Percentiles rank a stretch among this genome's conserved stretches.
Conservation (phyloP, 2,113 vertebrate species). For the Micromys minutus region DNA sequence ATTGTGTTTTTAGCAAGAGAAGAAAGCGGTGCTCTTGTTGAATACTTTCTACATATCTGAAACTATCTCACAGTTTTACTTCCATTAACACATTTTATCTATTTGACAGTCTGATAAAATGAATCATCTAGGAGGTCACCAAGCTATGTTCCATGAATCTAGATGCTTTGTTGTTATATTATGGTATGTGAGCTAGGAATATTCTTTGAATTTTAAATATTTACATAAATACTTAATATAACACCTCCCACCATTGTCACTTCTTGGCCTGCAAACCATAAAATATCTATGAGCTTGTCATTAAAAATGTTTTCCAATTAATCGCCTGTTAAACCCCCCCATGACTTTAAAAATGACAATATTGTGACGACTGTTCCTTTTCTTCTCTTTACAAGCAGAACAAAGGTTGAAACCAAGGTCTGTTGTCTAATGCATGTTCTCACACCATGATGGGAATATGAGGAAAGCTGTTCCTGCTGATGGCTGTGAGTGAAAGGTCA, state of each 20-base stretch:
- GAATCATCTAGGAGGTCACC: neutral
- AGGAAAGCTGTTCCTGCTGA: neutral
- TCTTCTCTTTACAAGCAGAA: neutral
- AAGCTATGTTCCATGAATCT: neutral
- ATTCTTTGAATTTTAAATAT: neutral
- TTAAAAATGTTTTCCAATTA: neutral
- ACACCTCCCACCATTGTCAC: neutral
- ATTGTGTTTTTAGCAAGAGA: neutral
- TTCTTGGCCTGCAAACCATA: neutral
- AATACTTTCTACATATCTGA: neutral
- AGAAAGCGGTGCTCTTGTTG: neutral
- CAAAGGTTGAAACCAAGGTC: neutral
- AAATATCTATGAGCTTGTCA: neutral
- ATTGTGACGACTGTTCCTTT: neutral
- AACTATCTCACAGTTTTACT: neutral
- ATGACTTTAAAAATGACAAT: neutral
- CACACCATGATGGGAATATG: neutral
- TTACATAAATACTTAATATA: neutral
- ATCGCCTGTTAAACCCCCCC: neutral
- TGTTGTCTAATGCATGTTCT: neutral
- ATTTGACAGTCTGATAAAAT: neutral
- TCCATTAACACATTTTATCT: conserved; percentile 9
- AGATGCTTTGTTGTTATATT: neutral
- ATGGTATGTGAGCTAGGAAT: neutral
- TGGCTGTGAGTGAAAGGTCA: neutral